Evolutionary conservation across 2,113 vertebrate genomes (phyloP).

Genomic region (Plectropomus leopardus): DNA sequence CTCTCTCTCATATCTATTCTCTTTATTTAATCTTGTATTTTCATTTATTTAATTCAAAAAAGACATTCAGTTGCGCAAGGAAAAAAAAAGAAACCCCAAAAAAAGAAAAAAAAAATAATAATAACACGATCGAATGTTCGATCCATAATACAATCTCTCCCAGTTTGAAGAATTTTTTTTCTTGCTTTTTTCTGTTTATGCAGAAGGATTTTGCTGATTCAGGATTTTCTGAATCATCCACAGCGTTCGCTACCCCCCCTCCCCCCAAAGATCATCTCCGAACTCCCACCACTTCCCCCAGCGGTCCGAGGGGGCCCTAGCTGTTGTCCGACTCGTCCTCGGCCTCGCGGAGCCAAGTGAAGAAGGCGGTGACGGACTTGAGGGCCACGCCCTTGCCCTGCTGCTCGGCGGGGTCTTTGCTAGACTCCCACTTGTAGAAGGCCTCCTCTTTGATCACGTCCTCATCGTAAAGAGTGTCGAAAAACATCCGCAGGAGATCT

Average conservation of each 20-base stretch:
- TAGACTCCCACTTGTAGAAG: conserved; percentile 97
- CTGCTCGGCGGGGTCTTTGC: conserved; percentile 95
- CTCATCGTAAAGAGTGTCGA: conserved; percentile 95
- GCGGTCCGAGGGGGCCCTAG: conserved; percentile 77
- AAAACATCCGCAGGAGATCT: conserved; percentile 97
- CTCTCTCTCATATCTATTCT: conserved; percentile 58
- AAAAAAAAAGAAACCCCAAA: conserved; percentile 43
- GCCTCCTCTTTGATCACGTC: conserved; percentile 97
- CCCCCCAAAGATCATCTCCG: not conserved
- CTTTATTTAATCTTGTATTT: conserved; percentile 54
- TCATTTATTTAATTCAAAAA: conserved; percentile 65
- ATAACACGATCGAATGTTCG: conserved; percentile 72
- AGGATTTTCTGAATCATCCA: conserved; percentile 70
- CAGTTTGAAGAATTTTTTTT: conserved; percentile 74
- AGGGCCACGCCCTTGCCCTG: conserved; percentile 97
- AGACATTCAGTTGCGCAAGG: conserved; percentile 75
- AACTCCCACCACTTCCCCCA: conserved; percentile 16
- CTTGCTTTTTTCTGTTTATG: conserved; percentile 66
- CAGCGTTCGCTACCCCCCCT: conserved; percentile 14
- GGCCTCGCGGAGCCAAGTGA: conserved; percentile 96
- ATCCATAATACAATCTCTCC: conserved; percentile 80
- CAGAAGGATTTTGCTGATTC: conserved; percentile 75
- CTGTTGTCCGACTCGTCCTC: conserved; percentile 97
- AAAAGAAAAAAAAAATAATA: conserved; percentile 27
- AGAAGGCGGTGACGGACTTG: conserved; percentile 98